These are phyloP conservation scores for Heteronetta atricapilla DNA, from an alignment of 2,113 vertebrate genomes.

Conservation along the genomic window DNA sequence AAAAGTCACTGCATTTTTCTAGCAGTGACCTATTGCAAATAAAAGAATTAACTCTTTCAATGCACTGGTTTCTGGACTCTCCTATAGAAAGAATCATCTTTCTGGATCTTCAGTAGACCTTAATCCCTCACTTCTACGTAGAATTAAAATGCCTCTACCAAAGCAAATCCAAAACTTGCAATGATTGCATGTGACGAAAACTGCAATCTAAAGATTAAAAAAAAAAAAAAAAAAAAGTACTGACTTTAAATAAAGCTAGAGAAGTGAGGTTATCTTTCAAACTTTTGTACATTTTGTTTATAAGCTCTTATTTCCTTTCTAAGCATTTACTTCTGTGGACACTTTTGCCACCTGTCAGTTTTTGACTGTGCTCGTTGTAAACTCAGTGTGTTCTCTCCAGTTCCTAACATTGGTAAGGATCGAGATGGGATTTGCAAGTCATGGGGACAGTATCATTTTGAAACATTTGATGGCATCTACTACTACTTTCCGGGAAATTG, in stretches of 20 bases:
- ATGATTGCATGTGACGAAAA: neutral
- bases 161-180: neutral
- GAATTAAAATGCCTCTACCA: neutral
- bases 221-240: neutral
- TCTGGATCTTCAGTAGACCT: neutral
- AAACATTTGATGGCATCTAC: conserved; percentile 98
- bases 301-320: neutral
- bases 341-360: neutral
- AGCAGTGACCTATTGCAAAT: neutral
- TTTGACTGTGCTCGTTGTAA: conserved; percentile 12
- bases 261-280: neutral
- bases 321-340: neutral
- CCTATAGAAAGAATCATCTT: neutral
- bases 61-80: neutral
- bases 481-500: conserved; percentile 97
- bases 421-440: conserved; percentile 95
- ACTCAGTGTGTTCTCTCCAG: conserved; percentile 73
- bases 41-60: neutral
- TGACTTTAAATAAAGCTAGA: neutral
- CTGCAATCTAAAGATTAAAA: neutral
- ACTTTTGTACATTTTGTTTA: neutral
- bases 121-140: neutral
- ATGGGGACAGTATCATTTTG: conserved; percentile 96
- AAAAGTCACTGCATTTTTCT: neutral
- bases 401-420: conserved; percentile 92